Evolutionary conservation across 2,797 vertebrate genomes (phyloP).

Genomic region (Zenarchopterus dispar): DNA sequence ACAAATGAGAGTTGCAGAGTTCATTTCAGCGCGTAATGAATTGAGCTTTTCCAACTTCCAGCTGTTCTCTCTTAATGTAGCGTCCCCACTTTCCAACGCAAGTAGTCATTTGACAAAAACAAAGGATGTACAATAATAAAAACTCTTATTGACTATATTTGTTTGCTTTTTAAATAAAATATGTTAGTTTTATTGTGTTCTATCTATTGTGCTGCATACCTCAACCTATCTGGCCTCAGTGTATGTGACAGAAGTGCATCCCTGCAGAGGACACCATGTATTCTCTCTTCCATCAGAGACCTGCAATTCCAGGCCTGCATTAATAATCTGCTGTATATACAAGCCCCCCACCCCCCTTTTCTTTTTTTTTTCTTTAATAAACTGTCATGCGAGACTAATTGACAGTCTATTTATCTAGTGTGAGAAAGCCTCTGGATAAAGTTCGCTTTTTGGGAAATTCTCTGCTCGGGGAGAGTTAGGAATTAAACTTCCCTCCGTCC

Average conservation of each 20-base stretch:
- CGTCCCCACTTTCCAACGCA: constrained; percentile 21
- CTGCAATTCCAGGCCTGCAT: constrained; percentile 74
- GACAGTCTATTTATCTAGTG: constrained; percentile 84
- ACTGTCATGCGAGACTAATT: constrained; percentile 82
- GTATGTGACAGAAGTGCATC: neutral
- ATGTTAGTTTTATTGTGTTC: neutral
- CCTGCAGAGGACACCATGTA: constrained; percentile 52
- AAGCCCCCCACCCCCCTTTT: constrained; percentile 42
- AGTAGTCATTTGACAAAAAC: constrained; percentile 22
- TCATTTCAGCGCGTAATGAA: constrained; percentile 51
- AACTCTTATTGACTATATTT: no score
- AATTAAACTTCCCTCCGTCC: constrained; percentile 61
- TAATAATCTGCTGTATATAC: constrained; percentile 78
- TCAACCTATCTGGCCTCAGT: no score
- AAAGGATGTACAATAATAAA: no score
- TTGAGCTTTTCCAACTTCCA: constrained; percentile 22
- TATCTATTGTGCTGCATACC: neutral
- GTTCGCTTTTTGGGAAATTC: constrained; percentile 82
- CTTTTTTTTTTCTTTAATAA: constrained; percentile 73
- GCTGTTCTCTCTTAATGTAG: constrained; percentile 18
- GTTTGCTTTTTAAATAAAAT: no score
- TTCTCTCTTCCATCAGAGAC: constrained; percentile 49
- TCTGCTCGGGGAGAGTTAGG: constrained; percentile 67
- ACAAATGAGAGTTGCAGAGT: constrained; percentile 42
- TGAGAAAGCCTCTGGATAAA: constrained; percentile 75